Percentiles rank a stretch among this genome's conserved stretches.
Conservation (phyloP, 2,113 vertebrate species). For the Microtus richardsoni region DNA sequence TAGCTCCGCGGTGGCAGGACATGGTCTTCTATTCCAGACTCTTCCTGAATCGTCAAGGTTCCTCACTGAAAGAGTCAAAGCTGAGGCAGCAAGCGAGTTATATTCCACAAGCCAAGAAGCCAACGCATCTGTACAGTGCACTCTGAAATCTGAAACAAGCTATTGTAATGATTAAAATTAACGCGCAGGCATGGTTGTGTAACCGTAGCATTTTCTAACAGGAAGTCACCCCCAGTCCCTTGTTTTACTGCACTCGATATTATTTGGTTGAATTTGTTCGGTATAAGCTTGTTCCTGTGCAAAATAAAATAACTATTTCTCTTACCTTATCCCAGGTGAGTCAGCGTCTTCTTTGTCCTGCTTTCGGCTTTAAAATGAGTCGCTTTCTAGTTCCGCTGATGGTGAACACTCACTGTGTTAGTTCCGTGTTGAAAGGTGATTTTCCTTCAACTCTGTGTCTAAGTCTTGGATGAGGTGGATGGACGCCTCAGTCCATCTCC, state of each 20-base stretch:
- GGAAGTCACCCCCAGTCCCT: slow-evolving; percentile 91
- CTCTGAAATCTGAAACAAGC: slow-evolving; percentile 80
- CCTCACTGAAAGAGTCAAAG: slow-evolving; percentile 77
- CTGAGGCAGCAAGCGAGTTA: slow-evolving; percentile 78
- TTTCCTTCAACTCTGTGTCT: not conserved
- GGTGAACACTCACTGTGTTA: not conserved
- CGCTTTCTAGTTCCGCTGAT: slow-evolving; percentile 12
- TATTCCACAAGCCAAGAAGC: slow-evolving; percentile 84
- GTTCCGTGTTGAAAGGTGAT: not conserved
- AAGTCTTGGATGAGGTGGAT: accelerated
- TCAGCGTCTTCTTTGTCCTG: not conserved
- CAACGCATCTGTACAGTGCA: slow-evolving; percentile 85
- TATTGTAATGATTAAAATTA: slow-evolving; percentile 84
- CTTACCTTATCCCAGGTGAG: slow-evolving; percentile 86
- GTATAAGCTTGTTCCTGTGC: slow-evolving; percentile 96
- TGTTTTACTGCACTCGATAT: slow-evolving; percentile 93
- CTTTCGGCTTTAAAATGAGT: not conserved
- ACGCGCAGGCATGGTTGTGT: slow-evolving; percentile 90
- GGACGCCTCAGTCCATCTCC: not conserved
- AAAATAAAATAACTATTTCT: slow-evolving; percentile 99
- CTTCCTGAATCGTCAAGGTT: slow-evolving; percentile 78
- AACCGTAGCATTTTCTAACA: slow-evolving; percentile 90
- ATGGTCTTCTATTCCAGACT: slow-evolving; percentile 74
- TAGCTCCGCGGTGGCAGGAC: slow-evolving; percentile 73
- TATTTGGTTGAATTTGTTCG: slow-evolving; percentile 92